Evolutionary conservation across 2,888 invertebrate species (phyloP), one percentile per base, ranked within the genome.

Genomic region (Nomada fabriciana): DNA sequence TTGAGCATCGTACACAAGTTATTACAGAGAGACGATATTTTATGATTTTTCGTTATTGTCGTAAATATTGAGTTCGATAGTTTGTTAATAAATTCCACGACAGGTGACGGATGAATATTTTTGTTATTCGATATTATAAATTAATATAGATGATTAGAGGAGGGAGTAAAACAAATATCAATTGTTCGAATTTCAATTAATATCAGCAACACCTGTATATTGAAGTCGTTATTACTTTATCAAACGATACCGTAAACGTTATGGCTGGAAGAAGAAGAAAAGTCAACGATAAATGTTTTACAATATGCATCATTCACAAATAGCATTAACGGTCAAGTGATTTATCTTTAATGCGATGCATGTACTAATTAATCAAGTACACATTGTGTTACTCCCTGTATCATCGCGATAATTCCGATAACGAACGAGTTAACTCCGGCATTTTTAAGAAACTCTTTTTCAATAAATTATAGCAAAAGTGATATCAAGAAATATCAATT

Each of bases 31-130:
- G 43, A 43, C 42, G 15, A 9, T 42, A 4, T 43, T 18, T 61
- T n/a, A 25, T n/a, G 23, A 23, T n/a, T 25, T 55, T 43, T 18
- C 50, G 50, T 75, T 75, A 53, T 18, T 42, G 7, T 50, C n/a
- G 5, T 18, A 29, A 25, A 55, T 36, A 53, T 13, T 43, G 15
- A 43, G 15, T 20, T 42, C 15, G 23, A 60, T 57, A 61, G 59
- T 67, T 60, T 60, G 64, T 78, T 78, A 78, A 59, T 64, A 43
- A 61, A 9, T 52, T 68, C 42, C 9, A 9, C 63, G 65, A 74
- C 52, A 4, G 36, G 36, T 25, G n/a, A 13, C 15, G 15, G 52
- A 71, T 36, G 20, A 50, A 1, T 20, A 29, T 50, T 50, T 29
- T 11, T 9, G 13, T 47, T 57, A 20, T 15, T 47, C 10, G 23